Conservation (phyloP, 2,113 vertebrate genomes). For the Ptyas mucosa region DNA sequence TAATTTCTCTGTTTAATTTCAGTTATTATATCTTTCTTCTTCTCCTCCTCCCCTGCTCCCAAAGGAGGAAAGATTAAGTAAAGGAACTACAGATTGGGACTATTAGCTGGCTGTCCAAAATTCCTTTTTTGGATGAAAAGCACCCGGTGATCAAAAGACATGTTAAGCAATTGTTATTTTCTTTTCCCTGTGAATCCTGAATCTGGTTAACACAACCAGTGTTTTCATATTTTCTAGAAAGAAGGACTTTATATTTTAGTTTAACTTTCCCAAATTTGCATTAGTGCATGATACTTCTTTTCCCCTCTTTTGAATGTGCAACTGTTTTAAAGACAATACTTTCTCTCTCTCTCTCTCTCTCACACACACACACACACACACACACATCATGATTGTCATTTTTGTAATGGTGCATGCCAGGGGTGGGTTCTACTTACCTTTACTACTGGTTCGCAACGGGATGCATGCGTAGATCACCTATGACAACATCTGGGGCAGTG, state of each 20-base stretch:
- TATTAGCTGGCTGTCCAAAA: background rate
- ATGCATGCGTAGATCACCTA: no score
- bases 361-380: no score
- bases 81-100: background rate
- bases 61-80: background rate
- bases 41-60: background rate
- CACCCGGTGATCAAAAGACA: background rate
- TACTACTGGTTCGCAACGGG: no score
- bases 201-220: background rate
- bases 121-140: background rate
- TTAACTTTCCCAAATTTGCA: background rate
- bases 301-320: background rate
- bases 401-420: background rate
- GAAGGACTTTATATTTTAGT: background rate
- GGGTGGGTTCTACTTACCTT: no score
- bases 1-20: background rate
- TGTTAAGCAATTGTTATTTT: background rate
- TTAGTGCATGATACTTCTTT: background rate
- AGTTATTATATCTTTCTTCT: background rate
- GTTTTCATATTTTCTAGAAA: background rate
- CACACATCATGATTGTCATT: background rate
- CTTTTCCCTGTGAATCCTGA: background rate
- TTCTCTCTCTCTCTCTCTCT: no score
- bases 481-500: no score
- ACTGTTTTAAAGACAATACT: background rate